A percentile compares a stretch with the other conserved stretches of the same genome.
Evolutionary conservation across 1,140 invertebrate species (phyloP).

Genomic region (Drosophila willistoni): DNA sequence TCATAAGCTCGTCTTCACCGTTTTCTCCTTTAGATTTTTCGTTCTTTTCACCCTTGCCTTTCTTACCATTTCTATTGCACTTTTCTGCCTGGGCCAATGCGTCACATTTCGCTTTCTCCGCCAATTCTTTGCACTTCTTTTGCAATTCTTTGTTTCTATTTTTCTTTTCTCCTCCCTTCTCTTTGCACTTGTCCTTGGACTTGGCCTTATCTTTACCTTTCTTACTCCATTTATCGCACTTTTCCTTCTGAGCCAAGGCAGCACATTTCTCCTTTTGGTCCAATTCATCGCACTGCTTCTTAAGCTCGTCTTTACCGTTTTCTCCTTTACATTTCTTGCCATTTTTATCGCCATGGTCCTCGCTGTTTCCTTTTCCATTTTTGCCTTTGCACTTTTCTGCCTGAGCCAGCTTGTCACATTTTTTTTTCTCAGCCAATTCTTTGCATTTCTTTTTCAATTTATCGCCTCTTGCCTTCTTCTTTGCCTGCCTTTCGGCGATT

Average conservation of each 20-base stretch:
- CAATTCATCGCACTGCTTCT: background rate
- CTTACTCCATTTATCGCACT: conserved; percentile 10
- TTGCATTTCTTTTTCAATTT: background rate
- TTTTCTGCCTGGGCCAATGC: conserved; percentile 15
- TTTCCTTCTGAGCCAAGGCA: conserved; percentile 9
- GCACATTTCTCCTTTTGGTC: conserved; percentile 8
- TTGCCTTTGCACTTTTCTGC: conserved; percentile 3
- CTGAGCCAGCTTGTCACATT: conserved; percentile 23
- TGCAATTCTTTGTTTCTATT: background rate
- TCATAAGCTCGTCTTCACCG: background rate
- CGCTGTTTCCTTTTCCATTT: background rate
- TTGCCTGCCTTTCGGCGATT: background rate
- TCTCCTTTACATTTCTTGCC: background rate
- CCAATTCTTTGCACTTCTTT: too few species aligned
- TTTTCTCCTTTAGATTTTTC: background rate
- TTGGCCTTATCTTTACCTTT: background rate
- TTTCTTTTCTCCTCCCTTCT: too few species aligned
- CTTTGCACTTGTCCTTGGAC: too few species aligned
- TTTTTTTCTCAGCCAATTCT: background rate
- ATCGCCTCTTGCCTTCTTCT: background rate
- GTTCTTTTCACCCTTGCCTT: background rate
- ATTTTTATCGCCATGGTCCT: background rate
- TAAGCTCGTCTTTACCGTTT: background rate
- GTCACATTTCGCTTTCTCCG: background rate
- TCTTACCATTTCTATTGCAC: background rate